Evolutionary conservation across 2,113 vertebrate species (phyloP), one percentile per base, ranked within the genome.

Genomic region (Rhynchopsitta pachyrhyncha): DNA sequence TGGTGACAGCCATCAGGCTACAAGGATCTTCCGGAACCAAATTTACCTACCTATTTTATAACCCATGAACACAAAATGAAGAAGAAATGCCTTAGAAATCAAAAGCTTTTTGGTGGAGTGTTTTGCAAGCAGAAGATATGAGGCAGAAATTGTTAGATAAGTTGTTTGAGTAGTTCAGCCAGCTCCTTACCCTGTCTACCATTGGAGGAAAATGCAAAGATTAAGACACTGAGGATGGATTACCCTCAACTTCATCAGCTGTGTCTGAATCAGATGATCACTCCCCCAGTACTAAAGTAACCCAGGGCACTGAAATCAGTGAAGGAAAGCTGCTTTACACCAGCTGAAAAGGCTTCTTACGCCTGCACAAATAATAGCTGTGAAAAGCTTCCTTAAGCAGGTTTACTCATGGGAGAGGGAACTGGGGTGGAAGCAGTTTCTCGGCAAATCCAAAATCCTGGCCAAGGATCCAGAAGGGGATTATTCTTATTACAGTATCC

Each of bases 381-480:
- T 31, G 41, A 67, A 92, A 88, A 76, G 84, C 41, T 69, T 60
- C 68, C 41, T 69, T 64, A 90, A 93, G 62, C 86, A 81, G 59
- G 69, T 90, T 96, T 93, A 84, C 94, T 92, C 81, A 87, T 52
- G 70, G 55, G 47, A 62, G 62, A 95, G 35, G 52, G 86, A 89
- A 68, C 10, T 20, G 75, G 70, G 81, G 63, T 77, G 88, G 92
- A 92, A 92, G 79, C 37, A 46, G 52, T 76, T 92, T 82, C 44
- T 91, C 0, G 0, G 92, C 66, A 93, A 96, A 91, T 82, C 91
- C 78, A 53, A 96, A 96, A 95, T 82, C 86, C 93, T 87, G 92
- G 86, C 88, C 81, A 59, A 82, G 47, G 49, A 95, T 95, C 66
- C 81, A 89, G 88, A 93, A 80, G 63, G 66, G 81, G 66, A 90